Evolutionary conservation across 2,113 vertebrate genomes (phyloP).

Genomic region (Forbesichthys papilliferus): DNA sequence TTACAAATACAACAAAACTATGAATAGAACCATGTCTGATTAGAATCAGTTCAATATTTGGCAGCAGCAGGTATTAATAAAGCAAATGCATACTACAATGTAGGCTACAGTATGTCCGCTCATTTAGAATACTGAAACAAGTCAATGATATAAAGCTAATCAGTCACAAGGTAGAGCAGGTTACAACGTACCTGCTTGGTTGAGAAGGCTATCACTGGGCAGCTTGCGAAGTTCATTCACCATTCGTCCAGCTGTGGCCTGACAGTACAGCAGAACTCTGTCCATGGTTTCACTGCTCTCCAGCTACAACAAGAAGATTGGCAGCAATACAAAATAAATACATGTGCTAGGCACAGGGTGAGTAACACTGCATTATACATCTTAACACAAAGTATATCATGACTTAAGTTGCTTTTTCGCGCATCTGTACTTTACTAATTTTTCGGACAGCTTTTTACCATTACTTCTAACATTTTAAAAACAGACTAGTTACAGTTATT

Average conservation of each 20-base stretch:
- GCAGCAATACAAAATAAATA: neutral
- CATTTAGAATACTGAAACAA: neutral
- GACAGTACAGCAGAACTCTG: conserved; percentile 74
- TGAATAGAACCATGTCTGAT: too few relatives aligned
- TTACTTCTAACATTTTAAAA: too few relatives aligned
- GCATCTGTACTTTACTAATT: too few relatives aligned
- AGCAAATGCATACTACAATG: too few relatives aligned
- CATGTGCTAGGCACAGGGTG: neutral
- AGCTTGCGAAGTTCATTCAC: conserved; percentile 75
- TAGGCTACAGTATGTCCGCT: too few relatives aligned
- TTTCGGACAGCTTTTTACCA: too few relatives aligned
- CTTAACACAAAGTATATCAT: too few relatives aligned
- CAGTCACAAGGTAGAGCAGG: neutral
- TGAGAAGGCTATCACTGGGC: conserved; percentile 69
- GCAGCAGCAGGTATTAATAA: too few relatives aligned
- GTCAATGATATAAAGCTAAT: neutral
- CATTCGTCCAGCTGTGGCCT: conserved; percentile 69
- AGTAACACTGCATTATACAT: neutral
- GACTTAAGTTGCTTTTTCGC: too few relatives aligned
- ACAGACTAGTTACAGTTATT: too few relatives aligned
- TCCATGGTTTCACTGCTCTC: conserved; percentile 59
- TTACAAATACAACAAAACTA: too few relatives aligned
- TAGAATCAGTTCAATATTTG: too few relatives aligned
- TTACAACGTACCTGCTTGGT: conserved; percentile 77
- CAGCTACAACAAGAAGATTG: conserved; percentile 47